Conservation (phyloP, 2,113 vertebrate species). For the Ptilorrhoa leucosticta region DNA sequence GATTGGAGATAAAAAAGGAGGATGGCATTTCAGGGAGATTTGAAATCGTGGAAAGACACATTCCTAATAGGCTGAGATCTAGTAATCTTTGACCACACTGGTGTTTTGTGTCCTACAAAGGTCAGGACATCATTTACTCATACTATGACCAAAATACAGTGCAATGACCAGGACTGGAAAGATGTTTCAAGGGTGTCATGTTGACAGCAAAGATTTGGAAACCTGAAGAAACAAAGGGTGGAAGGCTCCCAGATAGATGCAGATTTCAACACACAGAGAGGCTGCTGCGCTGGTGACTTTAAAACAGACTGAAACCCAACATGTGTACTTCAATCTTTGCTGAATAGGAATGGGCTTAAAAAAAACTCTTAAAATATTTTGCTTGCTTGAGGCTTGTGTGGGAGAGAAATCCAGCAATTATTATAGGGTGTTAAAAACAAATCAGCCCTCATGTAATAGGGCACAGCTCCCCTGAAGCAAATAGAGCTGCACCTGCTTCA, state of each 20-base stretch:
- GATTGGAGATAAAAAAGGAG: background rate
- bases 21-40: background rate
- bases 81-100: background rate
- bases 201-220: background rate
- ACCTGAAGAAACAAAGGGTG: background rate
- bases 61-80: background rate
- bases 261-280: background rate
- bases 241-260: background rate
- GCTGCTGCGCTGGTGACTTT: background rate
- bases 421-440: constrained; percentile 22
- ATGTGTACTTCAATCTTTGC: background rate
- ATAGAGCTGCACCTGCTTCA: constrained; percentile 21
- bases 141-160: background rate
- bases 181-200: background rate
- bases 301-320: background rate
- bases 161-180: background rate
- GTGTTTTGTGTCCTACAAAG: background rate
- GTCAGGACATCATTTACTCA: background rate
- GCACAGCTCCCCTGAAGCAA: constrained; percentile 30
- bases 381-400: background rate
- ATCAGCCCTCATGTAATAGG: background rate
- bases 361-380: background rate
- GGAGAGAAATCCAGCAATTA: background rate
- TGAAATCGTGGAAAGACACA: background rate
- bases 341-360: background rate